Evolutionary conservation across 2,113 vertebrate genomes (phyloP), one percentile per base, ranked within the genome.

Genomic region (Stomatorhinus ivindoensis): DNA sequence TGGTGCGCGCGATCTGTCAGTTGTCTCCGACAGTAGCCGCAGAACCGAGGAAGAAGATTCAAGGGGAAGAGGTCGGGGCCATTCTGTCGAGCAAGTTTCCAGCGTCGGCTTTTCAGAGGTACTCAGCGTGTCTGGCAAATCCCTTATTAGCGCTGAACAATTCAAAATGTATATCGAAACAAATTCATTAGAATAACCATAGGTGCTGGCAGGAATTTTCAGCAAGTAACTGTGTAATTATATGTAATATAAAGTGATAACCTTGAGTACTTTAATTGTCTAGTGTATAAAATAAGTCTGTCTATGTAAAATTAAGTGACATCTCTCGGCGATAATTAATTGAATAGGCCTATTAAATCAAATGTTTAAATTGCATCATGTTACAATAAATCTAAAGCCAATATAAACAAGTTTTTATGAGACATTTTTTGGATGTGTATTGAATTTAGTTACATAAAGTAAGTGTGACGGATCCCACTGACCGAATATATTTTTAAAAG

Each of bases 1-100:
- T 91, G 93, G 92, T 92, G 94, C 13, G 19, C 58, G 47, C 92
- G 92, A 92, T 90, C 90, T 84, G 92, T 89, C 91, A 90, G 88
- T 91, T 90, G 91, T 88, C 48, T 47, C 92, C 89, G 50, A 92
- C 92, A 93, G 91, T 90, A 88, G 88, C 90, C 89, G 7, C 90
- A 91, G 92, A 92, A 86, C 87, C 89, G 76, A 91, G 89, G 84
- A 46, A 88, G 90, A 88, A 90, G 88, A 50, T 87, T 86, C 88
- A 89, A 91, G 88, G 73, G 47, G 87, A 53, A 53, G 92, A 84
- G 86, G 86, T 91, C 92, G 87, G 80, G 88, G 90, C 91, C 42
- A 27, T 90, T 89, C 92, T 31, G 88, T 92, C 31, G 88, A 73
- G 91, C 69, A 91, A 89, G 39, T 83, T 55, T 35, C 44, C 42